phyloP scores from a whole-genome alignment of 64 coral and sea anemone species.

The Porites australiensis region DNA sequence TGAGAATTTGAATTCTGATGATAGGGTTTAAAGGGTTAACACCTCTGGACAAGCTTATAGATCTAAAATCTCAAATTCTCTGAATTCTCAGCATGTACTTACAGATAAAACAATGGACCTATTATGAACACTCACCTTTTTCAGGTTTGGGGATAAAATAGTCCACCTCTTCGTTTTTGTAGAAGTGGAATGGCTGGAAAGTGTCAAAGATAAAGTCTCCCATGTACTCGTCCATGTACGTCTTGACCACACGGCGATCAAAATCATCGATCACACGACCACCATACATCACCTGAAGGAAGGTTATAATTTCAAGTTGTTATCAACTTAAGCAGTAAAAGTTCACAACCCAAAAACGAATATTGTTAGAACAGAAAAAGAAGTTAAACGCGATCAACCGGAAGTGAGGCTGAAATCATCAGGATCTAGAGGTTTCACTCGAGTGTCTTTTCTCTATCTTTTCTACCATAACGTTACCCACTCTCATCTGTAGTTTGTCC shows the following conservation, averaged over 20 bases:
- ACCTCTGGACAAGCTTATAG: no score
- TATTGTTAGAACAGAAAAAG: no score
- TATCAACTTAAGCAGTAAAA: background rate
- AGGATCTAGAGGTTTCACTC: no score
- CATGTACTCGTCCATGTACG: constrained; percentile 99
- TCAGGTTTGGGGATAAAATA: constrained; percentile 98
- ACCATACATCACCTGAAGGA: constrained; percentile 95
- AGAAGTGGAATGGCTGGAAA: constrained; percentile 99
- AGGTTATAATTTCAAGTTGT: no score
- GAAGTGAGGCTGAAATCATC: no score
- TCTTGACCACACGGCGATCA: constrained; percentile 96
- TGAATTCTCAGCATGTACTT: background rate
- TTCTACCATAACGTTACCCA: no score
- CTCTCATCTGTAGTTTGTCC: no score
- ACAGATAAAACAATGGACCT: background rate
- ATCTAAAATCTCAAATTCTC: no score
- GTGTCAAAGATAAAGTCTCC: constrained; percentile 99
- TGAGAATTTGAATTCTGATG: no score
- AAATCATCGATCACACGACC: constrained; percentile 99
- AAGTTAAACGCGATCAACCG: no score
- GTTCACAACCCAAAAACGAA: no score
- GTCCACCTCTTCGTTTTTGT: constrained; percentile 98
- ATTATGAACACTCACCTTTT: constrained; percentile 23
- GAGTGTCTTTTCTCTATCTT: no score
- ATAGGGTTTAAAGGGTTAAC: background rate